A percentile compares a stretch with the other conserved stretches of the same genome.
Evolutionary conservation across 2,113 vertebrate species (phyloP).

Genomic region (Microtus oregoni): DNA sequence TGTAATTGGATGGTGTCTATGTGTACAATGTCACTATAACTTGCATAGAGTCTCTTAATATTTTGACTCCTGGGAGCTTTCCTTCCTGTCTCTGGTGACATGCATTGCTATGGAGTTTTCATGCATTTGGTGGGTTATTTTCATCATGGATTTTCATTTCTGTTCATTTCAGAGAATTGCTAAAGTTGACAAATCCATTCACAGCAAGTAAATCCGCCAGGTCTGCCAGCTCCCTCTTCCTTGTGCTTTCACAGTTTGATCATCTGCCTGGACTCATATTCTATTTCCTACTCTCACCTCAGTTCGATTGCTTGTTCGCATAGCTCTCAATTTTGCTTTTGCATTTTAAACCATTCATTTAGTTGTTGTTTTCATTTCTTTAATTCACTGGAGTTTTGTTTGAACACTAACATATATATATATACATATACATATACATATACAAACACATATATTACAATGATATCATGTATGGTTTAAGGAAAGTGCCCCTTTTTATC

Average conservation of each 20-base stretch:
- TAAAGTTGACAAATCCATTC: neutral
- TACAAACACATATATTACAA: too few species aligned
- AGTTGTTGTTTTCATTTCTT: neutral
- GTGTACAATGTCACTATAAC: conserved; percentile 1
- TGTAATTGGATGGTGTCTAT: neutral
- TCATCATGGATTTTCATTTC: neutral
- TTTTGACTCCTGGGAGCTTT: neutral
- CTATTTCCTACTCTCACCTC: neutral
- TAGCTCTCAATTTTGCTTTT: neutral
- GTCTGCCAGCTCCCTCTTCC: neutral
- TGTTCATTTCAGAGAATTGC: neutral
- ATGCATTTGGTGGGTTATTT: neutral
- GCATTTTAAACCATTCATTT: neutral
- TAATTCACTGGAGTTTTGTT: neutral
- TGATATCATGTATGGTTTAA: neutral
- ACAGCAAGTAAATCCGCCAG: neutral
- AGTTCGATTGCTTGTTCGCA: neutral
- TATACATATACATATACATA: too few species aligned
- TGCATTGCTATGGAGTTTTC: neutral
- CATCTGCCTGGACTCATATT: neutral
- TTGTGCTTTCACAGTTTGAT: neutral
- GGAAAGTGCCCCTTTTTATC: neutral
- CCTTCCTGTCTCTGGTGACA: neutral
- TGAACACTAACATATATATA: too few species aligned
- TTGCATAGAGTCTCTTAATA: neutral